Evolutionary conservation across 2,113 vertebrate genomes (phyloP).

Genomic region (Rhabdomys dilectus): DNA sequence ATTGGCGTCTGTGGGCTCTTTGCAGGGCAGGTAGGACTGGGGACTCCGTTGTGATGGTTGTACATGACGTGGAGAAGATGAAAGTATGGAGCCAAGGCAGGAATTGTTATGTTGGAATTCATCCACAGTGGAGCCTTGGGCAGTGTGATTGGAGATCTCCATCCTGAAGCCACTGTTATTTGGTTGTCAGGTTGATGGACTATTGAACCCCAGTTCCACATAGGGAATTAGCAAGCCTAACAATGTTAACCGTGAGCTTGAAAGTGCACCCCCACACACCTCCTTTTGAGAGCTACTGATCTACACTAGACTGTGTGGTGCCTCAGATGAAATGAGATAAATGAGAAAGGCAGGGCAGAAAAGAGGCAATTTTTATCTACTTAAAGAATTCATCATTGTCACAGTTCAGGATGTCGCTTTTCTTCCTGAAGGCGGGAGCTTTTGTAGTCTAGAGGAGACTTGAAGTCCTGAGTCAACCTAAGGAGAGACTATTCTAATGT

Average conservation of each 20-base stretch:
- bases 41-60: neutral
- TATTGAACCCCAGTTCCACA: neutral
- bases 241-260: neutral
- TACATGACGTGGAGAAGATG: rapidly evolving
- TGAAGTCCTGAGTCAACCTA: neutral
- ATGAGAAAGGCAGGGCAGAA: neutral
- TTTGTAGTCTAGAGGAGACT: neutral
- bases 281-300: neutral
- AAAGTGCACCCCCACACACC: neutral
- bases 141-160: rapidly evolving
- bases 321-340: neutral
- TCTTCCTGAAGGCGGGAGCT: neutral
- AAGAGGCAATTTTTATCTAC: neutral
- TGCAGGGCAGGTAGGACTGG: constrained; percentile 92
- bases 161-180: neutral
- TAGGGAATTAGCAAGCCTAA: neutral
- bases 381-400: neutral
- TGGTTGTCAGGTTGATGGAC: neutral
- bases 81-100: rapidly evolving
- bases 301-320: neutral
- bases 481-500: neutral
- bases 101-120: neutral
- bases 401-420: neutral
- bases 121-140: neutral
- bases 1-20: constrained; percentile 98